Base-by-base conservation (phyloP, 2,888 invertebrate genomes). In the Apamea epomidion region DNA sequence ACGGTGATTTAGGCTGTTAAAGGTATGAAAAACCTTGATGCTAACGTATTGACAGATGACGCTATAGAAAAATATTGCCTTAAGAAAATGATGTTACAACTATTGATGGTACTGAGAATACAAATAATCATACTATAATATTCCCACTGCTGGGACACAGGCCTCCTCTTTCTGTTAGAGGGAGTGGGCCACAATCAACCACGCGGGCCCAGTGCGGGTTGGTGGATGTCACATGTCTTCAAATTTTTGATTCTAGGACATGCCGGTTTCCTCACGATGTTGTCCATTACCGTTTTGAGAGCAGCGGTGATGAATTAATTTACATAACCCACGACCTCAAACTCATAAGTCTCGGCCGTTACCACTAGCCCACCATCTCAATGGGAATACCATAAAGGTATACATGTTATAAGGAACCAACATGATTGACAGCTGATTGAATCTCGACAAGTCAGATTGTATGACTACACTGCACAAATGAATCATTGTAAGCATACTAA, bases 401-500 rank as follows among this genome's bases (percentile, higher is more conserved):
- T 62, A n/a, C n/a, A 29, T 32, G 2, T 32, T 21, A 32, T 65
- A 32, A 42, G 8, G 2, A 51, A 48, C 25, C n/a, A n/a, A 76
- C 10, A 62, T 10, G 37, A 54, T 25, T 7, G 8, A 21, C 16
- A 75, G 29, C 25, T 77, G 18, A 72, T 80, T n/a, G 12, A 32
- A 32, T n/a, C 45, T 51, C 45, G 16, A 25, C 37, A 25, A 65
- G 18, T 25, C 18, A 29, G 18, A 48, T 45, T 58, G 45, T 14
- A 29, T 12, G 18, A 78, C 69, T 69, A 29, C 48, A 29, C 32
- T n/a, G 16, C 25, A 60, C 70, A 82, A 82, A 77, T 73, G 54
- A 81, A 80, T 64, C 62, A 72, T 48, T 82, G 54, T 83, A 69
- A 45, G 58, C 62, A 78, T 54, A 58, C 18, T 70, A 72, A 82